Evolutionary conservation across 2,797 vertebrate species (phyloP), one percentile per base, ranked within the genome.

Genomic region (Cheirogaleus major): DNA sequence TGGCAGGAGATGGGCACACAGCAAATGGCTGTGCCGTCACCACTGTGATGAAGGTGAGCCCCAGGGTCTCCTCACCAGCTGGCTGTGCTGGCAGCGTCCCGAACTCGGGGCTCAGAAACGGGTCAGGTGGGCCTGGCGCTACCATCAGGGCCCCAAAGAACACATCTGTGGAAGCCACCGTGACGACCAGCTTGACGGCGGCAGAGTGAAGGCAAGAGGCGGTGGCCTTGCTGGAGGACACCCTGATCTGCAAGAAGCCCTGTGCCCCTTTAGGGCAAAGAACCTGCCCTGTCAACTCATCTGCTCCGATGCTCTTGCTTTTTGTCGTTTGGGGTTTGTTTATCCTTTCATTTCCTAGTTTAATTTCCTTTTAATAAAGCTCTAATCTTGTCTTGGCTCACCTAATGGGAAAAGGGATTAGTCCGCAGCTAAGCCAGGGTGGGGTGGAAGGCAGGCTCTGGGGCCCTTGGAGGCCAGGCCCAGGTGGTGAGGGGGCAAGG

Each of bases 331-430:
- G 67, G 35, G 67, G 78, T 88, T 96, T 97, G 93, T 95, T 96
- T 93, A 93, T 89, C 76, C 79, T 97, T 89, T 95, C 95, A 95
- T 96, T 97, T 97, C 95, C 95, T 76, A 70, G 75, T 96, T 98
- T 97, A 96, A 97, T 97, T 98, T 98, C 95, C 97, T 98, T 95
- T 97, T 87, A 95, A 94, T 96, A 97, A 97, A 93, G 87, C 83
- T 94, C 93, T 95, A 95, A 96, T 97, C 96, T 98, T 76, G 52
- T 69, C 80, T 89, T 96, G 97, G 95, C 92, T 96, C 70, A 88
- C 87, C 95, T 85, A 92, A 81, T 63, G 95, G 90, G 79, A 93
- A 69, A 41, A 89, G 52, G 65, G 95, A 96, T 93, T 80, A 95
- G 95, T 57, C 32, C 55, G 48, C 23, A 41, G 83, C 14, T 10